A percentile compares a stretch with the other conserved stretches of the same genome.
Conservation (phyloP, 1,140 invertebrate species). For the Cotesia vestalis region DNA sequence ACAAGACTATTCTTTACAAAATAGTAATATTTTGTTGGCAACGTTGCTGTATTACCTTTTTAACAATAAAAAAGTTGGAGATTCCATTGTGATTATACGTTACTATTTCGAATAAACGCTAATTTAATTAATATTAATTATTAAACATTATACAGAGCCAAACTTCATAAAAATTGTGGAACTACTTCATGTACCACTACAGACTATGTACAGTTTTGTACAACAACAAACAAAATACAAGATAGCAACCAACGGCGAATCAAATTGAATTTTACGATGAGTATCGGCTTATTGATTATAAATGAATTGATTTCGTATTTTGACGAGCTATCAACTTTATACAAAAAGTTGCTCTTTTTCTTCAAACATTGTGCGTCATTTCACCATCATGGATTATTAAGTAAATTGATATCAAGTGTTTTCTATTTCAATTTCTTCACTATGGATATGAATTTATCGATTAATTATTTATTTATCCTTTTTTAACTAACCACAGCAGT, state of each 20-base stretch:
- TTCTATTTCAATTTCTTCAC: background rate
- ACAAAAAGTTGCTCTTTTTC: slow-evolving; percentile 35
- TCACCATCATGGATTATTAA: background rate
- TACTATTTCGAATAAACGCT: background rate
- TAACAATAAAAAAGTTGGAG: no score
- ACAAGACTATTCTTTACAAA: no score
- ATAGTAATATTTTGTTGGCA: no score
- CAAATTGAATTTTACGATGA: slow-evolving; percentile 49
- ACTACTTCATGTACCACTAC: slow-evolving; percentile 85
- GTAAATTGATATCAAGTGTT: background rate
- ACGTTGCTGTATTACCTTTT: no score
- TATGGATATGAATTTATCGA: background rate
- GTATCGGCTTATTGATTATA: slow-evolving; percentile 37
- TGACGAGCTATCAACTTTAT: slow-evolving; percentile 47
- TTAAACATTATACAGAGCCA: slow-evolving; percentile 72
- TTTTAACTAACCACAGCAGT: no score
- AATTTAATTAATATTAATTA: slow-evolving; percentile 2
- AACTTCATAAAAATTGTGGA: slow-evolving; percentile 86
- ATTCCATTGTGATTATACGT: no score
- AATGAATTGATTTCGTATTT: slow-evolving; percentile 49
- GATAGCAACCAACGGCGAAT: slow-evolving; percentile 62
- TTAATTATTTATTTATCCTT: no score
- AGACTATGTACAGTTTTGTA: slow-evolving; percentile 72
- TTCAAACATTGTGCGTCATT: background rate
- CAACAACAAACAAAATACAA: slow-evolving; percentile 57